Percentiles rank a stretch among this genome's conserved stretches.
phyloP scores from a whole-genome alignment of 2,113 vertebrate species.

The Gracilinanus agilis region DNA sequence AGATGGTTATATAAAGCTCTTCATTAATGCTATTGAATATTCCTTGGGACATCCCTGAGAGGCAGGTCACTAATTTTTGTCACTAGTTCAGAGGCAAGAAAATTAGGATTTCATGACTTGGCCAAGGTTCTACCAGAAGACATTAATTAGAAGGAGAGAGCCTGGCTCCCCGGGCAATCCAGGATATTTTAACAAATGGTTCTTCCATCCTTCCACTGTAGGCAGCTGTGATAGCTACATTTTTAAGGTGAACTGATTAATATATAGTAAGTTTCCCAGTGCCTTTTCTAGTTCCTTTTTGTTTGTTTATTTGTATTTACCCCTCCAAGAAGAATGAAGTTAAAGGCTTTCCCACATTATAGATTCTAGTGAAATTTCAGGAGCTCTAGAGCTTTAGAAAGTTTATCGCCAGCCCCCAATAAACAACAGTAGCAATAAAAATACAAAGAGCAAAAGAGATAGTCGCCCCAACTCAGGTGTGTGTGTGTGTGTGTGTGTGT shows the following conservation, averaged over 20 bases:
- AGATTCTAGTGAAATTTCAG: too few species aligned
- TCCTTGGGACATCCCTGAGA: conserved; percentile 16
- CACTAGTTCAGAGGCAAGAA: conserved; percentile 23
- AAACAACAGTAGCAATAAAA: too few species aligned
- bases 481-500: too few species aligned
- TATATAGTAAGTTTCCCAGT: not conserved
- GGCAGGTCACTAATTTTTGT: not conserved
- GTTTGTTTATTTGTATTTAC: not conserved
- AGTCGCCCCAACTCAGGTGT: too few species aligned
- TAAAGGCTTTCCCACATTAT: too few species aligned
- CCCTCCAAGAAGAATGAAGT: not conserved
- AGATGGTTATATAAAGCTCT: conserved; percentile 25
- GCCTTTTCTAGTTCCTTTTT: not conserved
- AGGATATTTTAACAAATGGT: not conserved
- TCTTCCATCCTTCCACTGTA: not conserved
- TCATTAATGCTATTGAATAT: conserved; percentile 18
- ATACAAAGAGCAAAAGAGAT: too few species aligned
- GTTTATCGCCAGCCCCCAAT: too few species aligned
- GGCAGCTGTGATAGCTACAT: not conserved
- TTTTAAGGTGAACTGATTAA: not conserved
- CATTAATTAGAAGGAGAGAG: not conserved
- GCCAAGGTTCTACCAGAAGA: conserved; percentile 25
- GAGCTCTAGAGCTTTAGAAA: too few species aligned
- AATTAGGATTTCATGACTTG: not conserved
- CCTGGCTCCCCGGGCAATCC: not conserved